Conservation (phyloP, 2,797 vertebrate genomes). For the Sebastes trivittatus region DNA sequence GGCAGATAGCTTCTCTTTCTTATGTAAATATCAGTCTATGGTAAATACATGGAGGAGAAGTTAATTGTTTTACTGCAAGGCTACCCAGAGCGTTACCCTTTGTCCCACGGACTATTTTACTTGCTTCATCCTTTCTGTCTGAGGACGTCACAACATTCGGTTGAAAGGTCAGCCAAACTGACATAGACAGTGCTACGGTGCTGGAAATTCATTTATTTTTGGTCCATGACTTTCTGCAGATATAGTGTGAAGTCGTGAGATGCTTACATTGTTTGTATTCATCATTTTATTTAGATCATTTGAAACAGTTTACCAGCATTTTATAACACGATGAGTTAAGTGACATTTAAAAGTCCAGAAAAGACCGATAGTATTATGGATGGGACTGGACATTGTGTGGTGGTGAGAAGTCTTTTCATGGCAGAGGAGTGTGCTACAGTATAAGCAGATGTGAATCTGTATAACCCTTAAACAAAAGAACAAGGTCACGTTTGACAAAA, state of each 20-base stretch:
- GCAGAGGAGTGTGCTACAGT: background rate
- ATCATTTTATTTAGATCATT: background rate
- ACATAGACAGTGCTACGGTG: too few species aligned
- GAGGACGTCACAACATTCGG: too few species aligned
- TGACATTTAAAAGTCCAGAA: background rate
- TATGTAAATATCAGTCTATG: too few species aligned
- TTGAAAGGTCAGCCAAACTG: too few species aligned
- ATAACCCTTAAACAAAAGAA: slow-evolving; percentile 26
- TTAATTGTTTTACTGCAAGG: too few species aligned
- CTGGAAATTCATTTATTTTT: background rate
- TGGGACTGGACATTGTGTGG: background rate
- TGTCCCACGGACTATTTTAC: too few species aligned
- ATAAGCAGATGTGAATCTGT: slow-evolving; percentile 19
- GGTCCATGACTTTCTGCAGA: background rate
- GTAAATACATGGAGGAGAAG: too few species aligned
- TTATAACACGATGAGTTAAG: background rate
- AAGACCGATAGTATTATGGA: background rate
- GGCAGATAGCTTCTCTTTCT: too few species aligned
- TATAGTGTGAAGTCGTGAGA: background rate
- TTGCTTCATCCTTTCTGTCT: too few species aligned
- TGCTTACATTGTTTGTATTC: background rate
- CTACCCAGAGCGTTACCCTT: too few species aligned
- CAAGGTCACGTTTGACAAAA: slow-evolving; percentile 53
- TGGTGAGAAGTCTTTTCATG: slow-evolving; percentile 27
- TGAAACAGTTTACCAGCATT: background rate